These are phyloP conservation scores for Clarias fuscus DNA, from an alignment of 2,797 vertebrate species.

Conservation along the genomic window DNA sequence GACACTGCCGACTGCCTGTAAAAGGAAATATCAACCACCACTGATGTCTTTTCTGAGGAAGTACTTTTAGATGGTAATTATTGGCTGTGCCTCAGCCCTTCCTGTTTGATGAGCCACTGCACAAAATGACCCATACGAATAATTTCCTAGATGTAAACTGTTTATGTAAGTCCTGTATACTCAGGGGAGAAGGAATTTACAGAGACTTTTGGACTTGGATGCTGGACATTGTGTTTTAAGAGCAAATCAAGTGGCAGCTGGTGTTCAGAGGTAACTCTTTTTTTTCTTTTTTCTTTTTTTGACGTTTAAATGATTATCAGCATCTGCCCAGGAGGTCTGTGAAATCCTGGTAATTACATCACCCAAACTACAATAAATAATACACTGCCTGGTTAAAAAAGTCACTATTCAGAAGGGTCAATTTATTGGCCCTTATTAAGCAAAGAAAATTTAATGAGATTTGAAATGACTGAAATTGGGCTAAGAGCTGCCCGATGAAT, in stretches of 20 bases:
- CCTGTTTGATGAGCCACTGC: slow-evolving; percentile 59
- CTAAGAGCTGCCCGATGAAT: too few species aligned
- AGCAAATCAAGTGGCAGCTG: not conserved
- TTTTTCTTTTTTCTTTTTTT: not conserved
- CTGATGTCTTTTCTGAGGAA: slow-evolving; percentile 61
- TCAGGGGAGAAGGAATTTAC: slow-evolving; percentile 36
- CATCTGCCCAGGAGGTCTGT: not conserved
- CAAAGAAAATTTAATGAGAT: too few species aligned
- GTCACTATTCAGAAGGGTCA: too few species aligned
- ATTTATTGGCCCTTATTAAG: too few species aligned
- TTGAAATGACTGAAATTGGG: too few species aligned
- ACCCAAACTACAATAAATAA: not conserved
- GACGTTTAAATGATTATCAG: not conserved
- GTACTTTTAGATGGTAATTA: slow-evolving; percentile 62
- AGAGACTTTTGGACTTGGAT: slow-evolving; percentile 25
- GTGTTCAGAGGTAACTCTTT: not conserved
- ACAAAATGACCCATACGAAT: slow-evolving; percentile 55
- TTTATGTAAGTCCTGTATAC: slow-evolving; percentile 54
- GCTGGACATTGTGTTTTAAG: not conserved
- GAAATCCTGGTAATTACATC: not conserved
- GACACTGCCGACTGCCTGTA: slow-evolving; percentile 53
- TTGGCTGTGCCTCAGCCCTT: slow-evolving; percentile 59
- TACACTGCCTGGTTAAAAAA: too few species aligned
- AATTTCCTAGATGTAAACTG: slow-evolving; percentile 59
- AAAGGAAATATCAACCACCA: slow-evolving; percentile 61